Percentiles rank a stretch among this genome's conserved stretches.
phyloP scores from a whole-genome alignment of 2,113 vertebrate species.

The Passer montanus region DNA sequence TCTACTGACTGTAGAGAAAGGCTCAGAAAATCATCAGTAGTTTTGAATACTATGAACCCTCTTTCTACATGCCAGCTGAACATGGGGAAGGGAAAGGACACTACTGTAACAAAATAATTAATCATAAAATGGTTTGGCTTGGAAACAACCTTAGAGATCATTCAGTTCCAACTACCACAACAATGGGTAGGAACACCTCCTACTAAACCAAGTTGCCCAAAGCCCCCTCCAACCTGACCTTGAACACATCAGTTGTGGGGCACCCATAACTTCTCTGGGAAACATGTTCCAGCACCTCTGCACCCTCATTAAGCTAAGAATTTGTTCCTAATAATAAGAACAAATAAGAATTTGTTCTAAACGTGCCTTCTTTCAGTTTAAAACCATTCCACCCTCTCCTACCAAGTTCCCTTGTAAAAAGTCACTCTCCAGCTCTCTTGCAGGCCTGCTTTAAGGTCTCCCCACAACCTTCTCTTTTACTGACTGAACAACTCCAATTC shows the following conservation, averaged over 20 bases:
- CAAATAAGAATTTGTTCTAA: neutral
- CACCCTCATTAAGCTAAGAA: neutral
- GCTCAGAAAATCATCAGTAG: neutral
- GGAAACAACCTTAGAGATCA: neutral
- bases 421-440: neutral
- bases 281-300: neutral
- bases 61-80: neutral
- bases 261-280: neutral
- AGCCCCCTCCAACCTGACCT: neutral
- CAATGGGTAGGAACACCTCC: neutral
- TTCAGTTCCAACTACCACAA: neutral
- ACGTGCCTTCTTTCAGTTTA: neutral
- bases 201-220: neutral
- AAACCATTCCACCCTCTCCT: neutral
- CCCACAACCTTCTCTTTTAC: neutral
- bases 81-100: rapidly evolving
- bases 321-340: neutral
- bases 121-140: neutral
- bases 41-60: neutral
- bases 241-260: neutral
- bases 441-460: neutral
- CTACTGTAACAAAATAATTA: neutral
- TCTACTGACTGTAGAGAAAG: neutral
- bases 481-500: neutral
- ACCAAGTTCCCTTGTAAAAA: neutral